Base-by-base conservation (phyloP, 2,113 vertebrate genomes). In the Lepisosteus osseus region DNA sequence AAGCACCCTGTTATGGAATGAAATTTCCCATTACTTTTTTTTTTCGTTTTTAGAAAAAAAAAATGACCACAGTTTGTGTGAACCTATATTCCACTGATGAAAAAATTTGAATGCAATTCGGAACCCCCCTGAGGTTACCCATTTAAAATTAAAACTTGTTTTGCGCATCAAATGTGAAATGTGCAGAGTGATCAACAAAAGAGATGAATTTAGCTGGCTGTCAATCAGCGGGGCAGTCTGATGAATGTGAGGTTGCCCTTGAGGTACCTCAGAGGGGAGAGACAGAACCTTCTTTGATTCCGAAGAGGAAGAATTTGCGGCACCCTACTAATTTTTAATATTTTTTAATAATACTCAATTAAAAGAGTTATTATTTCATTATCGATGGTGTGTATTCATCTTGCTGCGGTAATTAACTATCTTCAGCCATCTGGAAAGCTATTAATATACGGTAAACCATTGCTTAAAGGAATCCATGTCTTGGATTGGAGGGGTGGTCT, bases 301-400 rank as follows among this genome's bases (percentile, higher is more conserved):
- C 7, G 61, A 9, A n/a, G 12, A 8, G 4, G 15, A 66, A 55
- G 74, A 76, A 78, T 82, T 72, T 79, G 74, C 61, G 74, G 78
- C 74, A 78, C 77, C 75, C 79, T 74, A 77, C 72, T 76, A 79
- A 75, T 67, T 78, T 79, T 83, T 80, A 80, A 82, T 77, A 78
- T 79, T 77, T 68, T 83, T 81, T 81, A 69, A 79, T 77, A 74
- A 64, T 55, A 74, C 41, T 67, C 79, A 83, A 83, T 83, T 85
- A 83, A 80, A 78, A 79, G 72, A 68, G 65, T 80, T 81, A 85
- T 81, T 76, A 74, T 72, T 73, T 69, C 65, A 73, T 72, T 71
- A 69, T 67, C 68, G 73, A 78, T 78, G 72, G 7, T 44, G 57
- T 44, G 68, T 47, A 14, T 40, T 17, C 14, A 54, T 45, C 51